Conservation (phyloP, 2,113 vertebrate genomes). For the Lucifuga dentata region DNA sequence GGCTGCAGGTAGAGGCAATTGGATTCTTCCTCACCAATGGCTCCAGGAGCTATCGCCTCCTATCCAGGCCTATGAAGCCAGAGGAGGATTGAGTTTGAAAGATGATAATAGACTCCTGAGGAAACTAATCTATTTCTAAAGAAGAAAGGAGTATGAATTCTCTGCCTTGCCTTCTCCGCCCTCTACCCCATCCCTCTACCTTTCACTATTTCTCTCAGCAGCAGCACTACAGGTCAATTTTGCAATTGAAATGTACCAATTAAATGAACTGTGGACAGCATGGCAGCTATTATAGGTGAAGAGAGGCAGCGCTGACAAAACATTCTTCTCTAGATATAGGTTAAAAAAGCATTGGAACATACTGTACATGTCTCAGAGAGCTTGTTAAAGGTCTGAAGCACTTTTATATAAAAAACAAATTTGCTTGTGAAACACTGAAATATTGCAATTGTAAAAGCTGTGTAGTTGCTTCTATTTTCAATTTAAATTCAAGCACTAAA, state of each 20-base stretch:
- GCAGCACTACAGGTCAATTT: constrained; percentile 49
- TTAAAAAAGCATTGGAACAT: constrained; percentile 8
- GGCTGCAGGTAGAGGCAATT: constrained; percentile 50
- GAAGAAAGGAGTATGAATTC: constrained; percentile 63
- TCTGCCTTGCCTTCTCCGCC: constrained; percentile 19
- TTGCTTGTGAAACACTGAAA: background rate
- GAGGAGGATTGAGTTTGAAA: constrained; percentile 71
- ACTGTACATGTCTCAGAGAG: background rate
- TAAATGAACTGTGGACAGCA: constrained; percentile 32
- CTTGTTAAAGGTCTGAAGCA: constrained; percentile 8
- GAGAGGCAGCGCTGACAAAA: background rate
- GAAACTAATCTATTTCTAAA: constrained; percentile 75
- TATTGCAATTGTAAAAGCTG: background rate
- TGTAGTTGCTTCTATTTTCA: background rate
- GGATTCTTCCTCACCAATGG: constrained; percentile 47
- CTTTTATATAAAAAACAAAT: background rate
- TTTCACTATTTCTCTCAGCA: constrained; percentile 34
- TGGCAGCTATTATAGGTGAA: constrained; percentile 27
- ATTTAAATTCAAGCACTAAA: background rate
- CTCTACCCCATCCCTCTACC: constrained; percentile 29
- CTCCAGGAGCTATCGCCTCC: constrained; percentile 59
- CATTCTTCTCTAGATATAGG: background rate
- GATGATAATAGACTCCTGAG: constrained; percentile 75
- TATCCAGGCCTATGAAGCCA: constrained; percentile 51
- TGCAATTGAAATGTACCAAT: constrained; percentile 48